Evolutionary conservation across 1,140 invertebrate genomes (phyloP), one percentile per base, ranked within the genome.

Genomic region (Sitophilus oryzae): DNA sequence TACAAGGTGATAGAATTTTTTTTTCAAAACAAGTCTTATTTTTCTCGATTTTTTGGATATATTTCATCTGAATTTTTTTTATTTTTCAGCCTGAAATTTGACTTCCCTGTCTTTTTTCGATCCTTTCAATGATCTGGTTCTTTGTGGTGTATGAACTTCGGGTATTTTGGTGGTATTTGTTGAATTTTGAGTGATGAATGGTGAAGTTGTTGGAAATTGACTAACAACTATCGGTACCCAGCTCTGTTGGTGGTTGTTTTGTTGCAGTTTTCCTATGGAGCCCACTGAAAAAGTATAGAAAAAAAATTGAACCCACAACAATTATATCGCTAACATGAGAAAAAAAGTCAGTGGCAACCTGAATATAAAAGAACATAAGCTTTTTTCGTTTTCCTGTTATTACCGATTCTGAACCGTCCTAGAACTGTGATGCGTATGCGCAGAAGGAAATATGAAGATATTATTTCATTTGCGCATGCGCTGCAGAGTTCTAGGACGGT

Each of bases 221-320:
- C 67, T 74, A 20, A 73, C 74, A n/a, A 73, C 69, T 5, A 75
- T 48, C 6, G 74, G 74, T 0, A 73, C 67, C 74, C 74, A 76
- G 52, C 71, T 69, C 50, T 67, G 66, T 56, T 56, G 54, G 6
- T 23, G 35, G 14, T 36, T 14, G n/a, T 36, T 25, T 2, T 45
- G 44, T 42, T 70, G 66, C 19, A 71, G 58, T 19, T 61, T 62
- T 22, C 63, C 60, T 10, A 61, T 45, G 3, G 70, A 64, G 49
- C 62, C 65, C 48, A 57, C 65, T 67, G 51, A 37, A 55, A 36
- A n/a, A n/a, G n/a, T n/a, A n/a, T n/a, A n/a, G n/a, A n/a, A n/a
- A n/a, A n/a, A n/a, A n/a, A n/a, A n/a, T n/a, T n/a, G n/a, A n/a
- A n/a, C n/a, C n/a, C n/a, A n/a, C n/a, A n/a, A n/a, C n/a, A n/a